These are phyloP conservation scores for Hirtodrosophila duncani DNA, from an alignment of 2,888 invertebrate species.

Conservation along the genomic window DNA sequence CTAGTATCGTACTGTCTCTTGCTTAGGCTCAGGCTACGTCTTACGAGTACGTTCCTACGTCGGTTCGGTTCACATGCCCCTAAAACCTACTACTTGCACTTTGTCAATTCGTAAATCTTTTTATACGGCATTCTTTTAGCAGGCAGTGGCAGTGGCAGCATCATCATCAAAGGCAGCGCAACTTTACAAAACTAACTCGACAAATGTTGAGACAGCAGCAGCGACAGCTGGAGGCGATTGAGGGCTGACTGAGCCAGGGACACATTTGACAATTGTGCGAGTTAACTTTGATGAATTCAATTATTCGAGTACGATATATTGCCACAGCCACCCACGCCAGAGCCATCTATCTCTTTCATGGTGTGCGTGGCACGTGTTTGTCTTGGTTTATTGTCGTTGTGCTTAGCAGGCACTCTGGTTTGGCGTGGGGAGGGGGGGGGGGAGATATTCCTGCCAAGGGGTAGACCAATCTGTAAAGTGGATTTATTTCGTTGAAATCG, in stretches of 20 bases:
- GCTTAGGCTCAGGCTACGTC: slow-evolving; percentile 38
- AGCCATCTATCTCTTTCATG: slow-evolving; percentile 18
- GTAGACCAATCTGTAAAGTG: slow-evolving; percentile 63
- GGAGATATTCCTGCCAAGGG: slow-evolving; percentile 7
- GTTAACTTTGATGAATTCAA: slow-evolving; percentile 74
- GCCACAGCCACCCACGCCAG: slow-evolving; percentile 16
- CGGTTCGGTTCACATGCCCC: slow-evolving; percentile 31
- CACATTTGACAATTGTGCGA: slow-evolving; percentile 63
- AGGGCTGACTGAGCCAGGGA: slow-evolving; percentile 1
- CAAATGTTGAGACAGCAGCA: slow-evolving; percentile 41
- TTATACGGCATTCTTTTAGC: slow-evolving; percentile 47
- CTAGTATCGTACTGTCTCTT: slow-evolving; percentile 17
- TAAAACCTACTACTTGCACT: slow-evolving; percentile 57
- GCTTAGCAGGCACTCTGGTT: slow-evolving; percentile 54
- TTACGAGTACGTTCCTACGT: slow-evolving; percentile 3
- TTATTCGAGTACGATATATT: slow-evolving; percentile 53
- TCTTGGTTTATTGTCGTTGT: slow-evolving; percentile 59
- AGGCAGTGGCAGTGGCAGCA: slow-evolving; percentile 20
- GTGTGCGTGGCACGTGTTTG: slow-evolving; percentile 41
- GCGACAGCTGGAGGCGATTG: slow-evolving; percentile 16
- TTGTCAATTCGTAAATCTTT: slow-evolving; percentile 73
- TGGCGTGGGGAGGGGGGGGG: no score
- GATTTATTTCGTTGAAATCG: slow-evolving; percentile 68
- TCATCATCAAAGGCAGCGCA: slow-evolving; percentile 60
- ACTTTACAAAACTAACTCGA: slow-evolving; percentile 60